These are phyloP conservation scores for Pyrrhia umbra DNA, from an alignment of 2,888 invertebrate genomes.

Conservation along the genomic window DNA sequence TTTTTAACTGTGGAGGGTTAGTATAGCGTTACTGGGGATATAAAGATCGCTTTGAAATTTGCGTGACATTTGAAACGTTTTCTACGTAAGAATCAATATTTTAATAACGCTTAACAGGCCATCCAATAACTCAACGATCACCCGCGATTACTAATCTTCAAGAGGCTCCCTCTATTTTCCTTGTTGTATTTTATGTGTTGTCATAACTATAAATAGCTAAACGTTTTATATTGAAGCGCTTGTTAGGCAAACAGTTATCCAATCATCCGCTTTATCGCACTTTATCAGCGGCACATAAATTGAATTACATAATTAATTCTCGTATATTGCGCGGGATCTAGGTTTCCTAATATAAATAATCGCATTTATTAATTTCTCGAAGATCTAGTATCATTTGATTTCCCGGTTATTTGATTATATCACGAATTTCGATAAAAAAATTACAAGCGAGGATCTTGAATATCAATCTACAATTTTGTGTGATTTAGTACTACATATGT, in stretches of 20 bases:
- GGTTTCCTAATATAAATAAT: neutral
- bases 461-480: neutral
- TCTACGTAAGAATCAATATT: constrained; percentile 42
- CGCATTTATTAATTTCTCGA: neutral
- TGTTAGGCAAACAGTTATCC: constrained; percentile 18
- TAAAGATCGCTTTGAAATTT: constrained; percentile 32
- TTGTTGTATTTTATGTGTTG: constrained; percentile 19
- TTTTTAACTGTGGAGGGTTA: too few species aligned
- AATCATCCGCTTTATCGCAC: constrained; percentile 23
- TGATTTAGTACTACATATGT: too few species aligned
- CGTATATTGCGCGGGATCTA: neutral
- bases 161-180: constrained; percentile 34
- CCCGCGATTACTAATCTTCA: constrained; percentile 17
- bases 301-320: constrained; percentile 15
- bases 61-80: too few species aligned
- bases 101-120: constrained; percentile 13
- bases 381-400: too few species aligned
- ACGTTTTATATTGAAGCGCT: constrained; percentile 15
- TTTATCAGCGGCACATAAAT: constrained; percentile 20
- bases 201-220: constrained; percentile 28
- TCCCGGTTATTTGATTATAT: too few species aligned
- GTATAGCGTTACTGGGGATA: too few species aligned
- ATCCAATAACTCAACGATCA: neutral
- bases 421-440: neutral
- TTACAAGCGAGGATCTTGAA: neutral